Conservation (phyloP, 2,797 vertebrate genomes). For the Apogon talboti region DNA sequence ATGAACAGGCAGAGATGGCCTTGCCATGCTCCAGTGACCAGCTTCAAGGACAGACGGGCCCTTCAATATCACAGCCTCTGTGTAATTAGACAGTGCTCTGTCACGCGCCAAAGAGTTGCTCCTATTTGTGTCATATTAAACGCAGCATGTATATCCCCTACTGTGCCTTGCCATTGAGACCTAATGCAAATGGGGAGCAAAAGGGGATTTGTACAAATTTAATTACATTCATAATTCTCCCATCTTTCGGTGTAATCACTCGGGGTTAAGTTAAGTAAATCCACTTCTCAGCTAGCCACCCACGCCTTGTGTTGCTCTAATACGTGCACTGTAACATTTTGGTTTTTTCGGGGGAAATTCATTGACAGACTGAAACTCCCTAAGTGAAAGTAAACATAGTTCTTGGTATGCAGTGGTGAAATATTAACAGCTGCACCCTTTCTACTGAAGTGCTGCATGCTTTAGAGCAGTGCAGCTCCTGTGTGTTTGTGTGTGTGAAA, state of each 20-base stretch:
- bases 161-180: conserved; percentile 64
- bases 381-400: conserved; percentile 70
- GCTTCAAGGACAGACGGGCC: conserved; percentile 74
- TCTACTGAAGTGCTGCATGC: conserved; percentile 36
- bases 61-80: conserved; percentile 66
- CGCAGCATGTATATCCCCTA: conserved; percentile 55
- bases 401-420: conserved; percentile 60
- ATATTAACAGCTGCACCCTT: conserved; percentile 72
- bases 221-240: conserved; percentile 77
- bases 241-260: conserved; percentile 75
- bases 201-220: conserved; percentile 75
- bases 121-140: conserved; percentile 70
- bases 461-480: conserved; percentile 19
- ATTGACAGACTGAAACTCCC: conserved; percentile 54
- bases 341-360: conserved; percentile 53
- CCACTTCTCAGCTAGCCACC: conserved; percentile 55
- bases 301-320: conserved; percentile 36
- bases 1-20: conserved; percentile 62
- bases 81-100: conserved; percentile 75
- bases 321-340: conserved; percentile 5
- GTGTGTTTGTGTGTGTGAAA: conserved; percentile 18
- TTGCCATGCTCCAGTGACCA: conserved; percentile 62
- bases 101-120: conserved; percentile 63
- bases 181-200: conserved; percentile 56
- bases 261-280: conserved; percentile 70